These are phyloP conservation scores for Plutella xylostella DNA, from an alignment of 2,888 invertebrate genomes.

Conservation along the genomic window DNA sequence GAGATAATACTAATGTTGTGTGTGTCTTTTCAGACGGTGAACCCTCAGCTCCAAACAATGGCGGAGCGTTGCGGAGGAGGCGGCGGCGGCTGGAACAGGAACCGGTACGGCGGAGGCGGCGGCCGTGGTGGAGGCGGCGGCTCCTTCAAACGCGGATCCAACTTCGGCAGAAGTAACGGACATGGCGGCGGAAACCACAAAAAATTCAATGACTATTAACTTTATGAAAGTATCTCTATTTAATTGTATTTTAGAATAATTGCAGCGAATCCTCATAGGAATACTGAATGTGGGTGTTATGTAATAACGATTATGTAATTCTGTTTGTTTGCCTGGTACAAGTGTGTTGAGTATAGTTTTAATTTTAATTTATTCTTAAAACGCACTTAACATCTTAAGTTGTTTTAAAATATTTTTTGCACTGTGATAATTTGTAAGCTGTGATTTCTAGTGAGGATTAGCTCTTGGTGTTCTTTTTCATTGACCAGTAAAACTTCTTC, in stretches of 20 bases:
- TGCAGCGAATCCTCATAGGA: slow-evolving; percentile 50
- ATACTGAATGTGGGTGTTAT: slow-evolving; percentile 41
- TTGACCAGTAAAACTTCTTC: no score
- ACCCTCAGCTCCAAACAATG: slow-evolving; percentile 86
- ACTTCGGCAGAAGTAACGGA: slow-evolving; percentile 51
- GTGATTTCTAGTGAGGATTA: slow-evolving; percentile 49
- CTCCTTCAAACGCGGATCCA: slow-evolving; percentile 58
- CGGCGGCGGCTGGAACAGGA: slow-evolving; percentile 70
- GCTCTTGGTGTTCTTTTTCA: no score
- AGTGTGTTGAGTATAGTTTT: slow-evolving; percentile 4
- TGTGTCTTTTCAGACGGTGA: slow-evolving; percentile 72
- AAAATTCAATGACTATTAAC: slow-evolving; percentile 50
- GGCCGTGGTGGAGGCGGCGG: slow-evolving; percentile 48
- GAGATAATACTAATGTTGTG: no score
- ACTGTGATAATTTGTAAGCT: slow-evolving; percentile 58
- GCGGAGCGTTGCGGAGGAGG: slow-evolving; percentile 76
- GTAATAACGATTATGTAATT: slow-evolving; percentile 23
- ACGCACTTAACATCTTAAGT: not conserved
- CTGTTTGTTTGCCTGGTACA: not conserved
- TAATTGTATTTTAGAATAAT: slow-evolving; percentile 4
- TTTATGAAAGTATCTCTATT: not conserved
- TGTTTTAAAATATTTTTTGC: slow-evolving; percentile 28
- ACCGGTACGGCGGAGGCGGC: slow-evolving; percentile 52
- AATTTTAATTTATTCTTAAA: not conserved
- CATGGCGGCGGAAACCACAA: slow-evolving; percentile 51